Percentiles rank a stretch among this genome's conserved stretches.
Evolutionary conservation across 1,140 invertebrate species (phyloP).

Genomic region (Sesamia nonagrioides): DNA sequence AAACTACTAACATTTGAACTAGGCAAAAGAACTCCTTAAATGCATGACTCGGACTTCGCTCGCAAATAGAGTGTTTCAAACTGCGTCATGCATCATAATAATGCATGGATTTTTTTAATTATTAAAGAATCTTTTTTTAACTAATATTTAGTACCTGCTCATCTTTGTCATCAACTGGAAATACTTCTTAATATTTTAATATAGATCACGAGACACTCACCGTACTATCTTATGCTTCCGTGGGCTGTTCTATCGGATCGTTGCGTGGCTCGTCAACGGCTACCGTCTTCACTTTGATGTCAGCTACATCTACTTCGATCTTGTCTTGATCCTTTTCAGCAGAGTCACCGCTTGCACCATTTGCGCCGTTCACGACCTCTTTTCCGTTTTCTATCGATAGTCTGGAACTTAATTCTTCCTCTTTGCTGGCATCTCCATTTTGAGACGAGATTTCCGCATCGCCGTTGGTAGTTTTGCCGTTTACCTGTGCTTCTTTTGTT

Average conservation of each 20-base stretch:
- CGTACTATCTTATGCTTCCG: slow-evolving; percentile 81
- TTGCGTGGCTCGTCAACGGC: slow-evolving; percentile 71
- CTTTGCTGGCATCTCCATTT: slow-evolving; percentile 75
- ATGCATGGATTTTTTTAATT: too few species aligned
- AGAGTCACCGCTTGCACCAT: slow-evolving; percentile 73
- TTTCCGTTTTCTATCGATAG: slow-evolving; percentile 76
- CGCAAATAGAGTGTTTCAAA: too few species aligned
- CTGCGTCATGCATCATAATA: too few species aligned
- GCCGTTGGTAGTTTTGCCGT: slow-evolving; percentile 76
- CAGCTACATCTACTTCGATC: slow-evolving; percentile 67
- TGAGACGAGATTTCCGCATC: slow-evolving; percentile 63
- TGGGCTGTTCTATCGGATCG: slow-evolving; percentile 81
- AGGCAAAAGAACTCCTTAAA: too few species aligned
- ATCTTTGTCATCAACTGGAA: too few species aligned
- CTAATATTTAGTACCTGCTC: too few species aligned
- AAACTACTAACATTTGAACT: too few species aligned
- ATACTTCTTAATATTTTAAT: neutral
- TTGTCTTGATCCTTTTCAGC: slow-evolving; percentile 61
- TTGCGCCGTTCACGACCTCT: slow-evolving; percentile 72
- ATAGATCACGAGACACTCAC: slow-evolving; percentile 64
- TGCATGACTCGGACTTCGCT: too few species aligned
- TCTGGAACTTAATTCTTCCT: slow-evolving; percentile 74
- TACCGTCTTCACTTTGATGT: slow-evolving; percentile 81
- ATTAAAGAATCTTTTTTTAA: too few species aligned
- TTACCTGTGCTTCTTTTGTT: slow-evolving; percentile 64